Evolutionary conservation across 2,888 invertebrate genomes (phyloP), one percentile per base, ranked within the genome.

Genomic region (Tubulanus polymorphus): DNA sequence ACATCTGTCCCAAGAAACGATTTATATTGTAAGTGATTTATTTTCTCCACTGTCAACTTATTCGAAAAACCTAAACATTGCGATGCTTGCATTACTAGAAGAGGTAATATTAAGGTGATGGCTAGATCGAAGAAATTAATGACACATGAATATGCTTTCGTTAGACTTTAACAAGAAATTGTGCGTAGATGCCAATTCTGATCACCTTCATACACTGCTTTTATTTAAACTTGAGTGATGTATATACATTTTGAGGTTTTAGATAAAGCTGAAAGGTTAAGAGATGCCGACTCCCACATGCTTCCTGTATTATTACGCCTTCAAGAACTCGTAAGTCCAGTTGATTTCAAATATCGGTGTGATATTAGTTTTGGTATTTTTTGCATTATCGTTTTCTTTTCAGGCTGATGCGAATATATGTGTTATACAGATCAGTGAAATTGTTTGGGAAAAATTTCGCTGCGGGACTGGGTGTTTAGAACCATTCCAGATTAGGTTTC

Each of bases 391-490:
- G 10, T 55, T 59, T 51, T 55, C 32, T 51, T 66, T 68, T 37
- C 63, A 77, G 76, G 86, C 87, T 45, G 82, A 80, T 1, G 75
- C 87, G 3, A 87, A 89, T 69, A 80, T 93, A 35, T 88, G 89
- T 65, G 86, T 88, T 1, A 81, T 93, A 56, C 84, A 93, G 45
- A 78, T 91, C 30, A 89, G 89, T 0, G 87, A 90, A 74, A 82
- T 93, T 54, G 83, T 87, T 6, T 90, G 89, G 78, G 90, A 91
- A 68, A 92, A 91, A 73, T 91, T 87, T 73, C 83, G 86, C 66
- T 82, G 83, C 48, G 88, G 86, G 74, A 85, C 85, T 57, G 88
- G 88, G 1, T 81, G 86, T 15, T 79, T 83, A 10, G 88, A 90
- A 62, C 88, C 91, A 0, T 83, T 90, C 35, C 85, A 85, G 62